Base-by-base conservation (phyloP, 2,797 vertebrate genomes). In the Leptodactylus fallax region DNA sequence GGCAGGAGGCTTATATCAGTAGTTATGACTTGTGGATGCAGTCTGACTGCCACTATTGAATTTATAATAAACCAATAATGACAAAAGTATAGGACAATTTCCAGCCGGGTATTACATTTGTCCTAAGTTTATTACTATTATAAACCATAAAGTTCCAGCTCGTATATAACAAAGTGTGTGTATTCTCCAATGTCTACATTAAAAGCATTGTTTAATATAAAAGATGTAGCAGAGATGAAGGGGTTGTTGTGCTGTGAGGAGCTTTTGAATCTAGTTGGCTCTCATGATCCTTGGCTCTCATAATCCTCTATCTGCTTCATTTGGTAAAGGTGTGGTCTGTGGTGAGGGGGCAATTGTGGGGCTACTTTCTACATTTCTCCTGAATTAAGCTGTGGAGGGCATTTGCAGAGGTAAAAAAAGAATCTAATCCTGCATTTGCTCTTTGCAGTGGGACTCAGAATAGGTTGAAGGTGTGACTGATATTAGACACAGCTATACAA, bases 21-120 rank as follows among this genome's bases (percentile, higher is more conserved):
- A 89, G 84, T 89, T 89, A 89, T 63, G 79, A 83, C 88, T 89
- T 89, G 88, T 86, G 88, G 88, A 89, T 89, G 84, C 60, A 69
- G 84, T 86, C 84, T 82, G 84, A 89, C 88, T 89, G 79, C 84
- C 71, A 83, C 76, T 89, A 89, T 89, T 89, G 88, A 89, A 89
- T 89, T 89, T 89, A 89, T 89, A 89, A 89, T 89, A 89, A 89
- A 89, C 79, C 79, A 82, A 86, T 89, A 89, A 89, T 89, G 88
- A 89, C 84, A 85, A 82, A 86, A 85, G 79, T 61, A 89, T 86
- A 89, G 88, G 65, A 86, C 88, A 89, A 89, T 89, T 89, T 89
- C 79, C 79, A 86, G 51, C 71, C 71, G 19, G 84, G 88, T 89
- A 89, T 89, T 89, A 89, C 88, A 89, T 89, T 89, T 89, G 88